phyloP scores from a whole-genome alignment of 2,888 invertebrate genomes.

The Cryptophagus acutangulus region DNA sequence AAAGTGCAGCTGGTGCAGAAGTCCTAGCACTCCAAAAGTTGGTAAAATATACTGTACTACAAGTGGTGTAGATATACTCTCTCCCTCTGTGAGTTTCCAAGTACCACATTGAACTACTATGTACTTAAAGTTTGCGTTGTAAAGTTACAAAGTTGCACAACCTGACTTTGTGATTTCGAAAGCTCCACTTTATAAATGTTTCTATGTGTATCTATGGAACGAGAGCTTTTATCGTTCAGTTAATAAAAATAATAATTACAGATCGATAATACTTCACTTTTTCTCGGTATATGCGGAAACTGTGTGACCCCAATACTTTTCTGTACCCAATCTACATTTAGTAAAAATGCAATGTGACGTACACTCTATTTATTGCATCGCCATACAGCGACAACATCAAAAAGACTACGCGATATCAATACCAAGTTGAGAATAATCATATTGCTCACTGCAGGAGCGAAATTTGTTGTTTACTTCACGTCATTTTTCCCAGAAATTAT shows the following conservation, averaged over 20 bases:
- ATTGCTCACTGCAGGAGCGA: constrained; percentile 4
- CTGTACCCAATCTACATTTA: no score
- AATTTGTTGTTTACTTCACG: background rate
- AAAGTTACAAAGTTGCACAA: constrained; percentile 25
- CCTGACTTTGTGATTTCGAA: constrained; percentile 18
- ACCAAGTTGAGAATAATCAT: constrained; percentile 6
- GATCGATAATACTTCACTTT: no score
- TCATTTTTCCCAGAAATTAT: background rate
- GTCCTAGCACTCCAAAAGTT: constrained; percentile 16
- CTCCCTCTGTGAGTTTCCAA: constrained; percentile 9
- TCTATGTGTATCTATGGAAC: no score
- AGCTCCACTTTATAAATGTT: constrained; percentile 9
- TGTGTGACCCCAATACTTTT: no score
- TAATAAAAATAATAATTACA: no score
- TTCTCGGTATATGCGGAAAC: no score
- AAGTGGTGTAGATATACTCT: constrained; percentile 20
- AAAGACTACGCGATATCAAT: constrained; percentile 12
- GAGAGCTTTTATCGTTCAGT: no score
- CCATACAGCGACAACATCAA: constrained; percentile 16
- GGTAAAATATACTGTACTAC: constrained; percentile 21
- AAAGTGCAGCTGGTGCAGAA: constrained; percentile 16
- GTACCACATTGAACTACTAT: constrained; percentile 19
- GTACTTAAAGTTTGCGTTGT: constrained; percentile 18
- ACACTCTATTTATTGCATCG: no score
- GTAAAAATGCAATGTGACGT: constrained; percentile 17